Evolutionary conservation across 2,888 invertebrate genomes (phyloP), one percentile per base, ranked within the genome.

Genomic region (Ariolimax columbianus): DNA sequence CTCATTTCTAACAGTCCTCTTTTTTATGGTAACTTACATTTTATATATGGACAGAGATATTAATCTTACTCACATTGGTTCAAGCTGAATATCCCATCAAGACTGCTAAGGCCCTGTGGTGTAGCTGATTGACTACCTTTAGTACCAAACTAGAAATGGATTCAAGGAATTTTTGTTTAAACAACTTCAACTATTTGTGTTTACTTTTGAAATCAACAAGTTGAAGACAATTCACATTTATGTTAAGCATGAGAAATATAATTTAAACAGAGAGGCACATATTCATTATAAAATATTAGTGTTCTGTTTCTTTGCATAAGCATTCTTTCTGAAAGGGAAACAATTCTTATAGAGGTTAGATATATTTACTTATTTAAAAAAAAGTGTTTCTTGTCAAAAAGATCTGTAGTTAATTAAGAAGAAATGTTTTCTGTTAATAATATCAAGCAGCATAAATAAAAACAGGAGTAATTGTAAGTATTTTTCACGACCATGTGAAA

Each of bases 121-220:
- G 88, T 88, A 23, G 83, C 73, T 59, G 86, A 86, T 59, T 86
- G 77, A 72, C 86, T 87, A 43, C 86, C 86, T n/a, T 79, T 63
- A 23, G 47, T 33, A 66, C 73, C 73, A 40, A 78, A 26, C 63
- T 77, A 51, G 14, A 85, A 38, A 7, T 30, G 23, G 14, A 79
- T 72, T 51, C 3, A 47, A 51, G 51, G 6, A 75, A 43, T 51
- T 43, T 33, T 51, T 23, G 19, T 51, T 17, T 51, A 30, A 75
- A 75, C 30, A 47, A 11, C 43, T 75, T 43, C n/a, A 47, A 72
- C 26, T 47, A 47, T 70, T 17, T 43, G 7, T 43, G 23, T 43
- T 43, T 43, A 73, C 26, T 43, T 9, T 73, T 17, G 17, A 66
- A 66, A 33, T n/a, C 2, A 66, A 4, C 33, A 33, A 3, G 30